A percentile compares a stretch with the other conserved stretches of the same genome.
These are phyloP conservation scores for Hirudo medicinalis DNA, from an alignment of 1,140 invertebrate species.

Conservation along the genomic window DNA sequence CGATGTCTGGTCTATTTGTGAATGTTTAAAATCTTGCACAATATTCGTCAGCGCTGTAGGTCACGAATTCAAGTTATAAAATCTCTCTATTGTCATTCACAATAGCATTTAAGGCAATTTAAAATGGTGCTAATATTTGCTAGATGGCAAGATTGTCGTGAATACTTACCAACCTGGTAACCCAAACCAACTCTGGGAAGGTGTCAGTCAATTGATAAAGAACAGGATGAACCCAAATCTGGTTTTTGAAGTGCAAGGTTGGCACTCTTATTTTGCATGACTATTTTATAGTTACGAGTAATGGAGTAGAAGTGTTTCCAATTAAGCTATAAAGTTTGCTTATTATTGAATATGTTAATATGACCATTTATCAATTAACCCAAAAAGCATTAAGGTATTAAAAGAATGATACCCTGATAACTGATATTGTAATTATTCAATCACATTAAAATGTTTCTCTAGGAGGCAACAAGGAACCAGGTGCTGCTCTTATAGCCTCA, in stretches of 20 bases:
- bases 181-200: slow-evolving; percentile 12
- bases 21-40: no score
- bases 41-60: no score
- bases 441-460: no score
- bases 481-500: no score
- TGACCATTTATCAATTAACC: background rate
- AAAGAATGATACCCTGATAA: background rate
- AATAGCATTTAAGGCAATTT: background rate
- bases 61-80: no score
- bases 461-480: no score
- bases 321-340: background rate
- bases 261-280: background rate
- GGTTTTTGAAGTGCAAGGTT: slow-evolving; percentile 5
- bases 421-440: no score
- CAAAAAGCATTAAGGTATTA: background rate
- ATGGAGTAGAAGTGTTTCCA: background rate
- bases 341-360: background rate
- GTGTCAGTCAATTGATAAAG: background rate
- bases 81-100: no score
- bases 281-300: background rate
- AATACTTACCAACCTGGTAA: background rate
- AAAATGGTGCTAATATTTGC: background rate
- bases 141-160: slow-evolving; percentile 8
- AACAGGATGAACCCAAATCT: background rate
- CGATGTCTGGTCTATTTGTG: no score